A percentile compares a stretch with the other conserved stretches of the same genome.
Evolutionary conservation across 1,140 invertebrate genomes (phyloP).

Genomic region (Drosophila biarmipes): DNA sequence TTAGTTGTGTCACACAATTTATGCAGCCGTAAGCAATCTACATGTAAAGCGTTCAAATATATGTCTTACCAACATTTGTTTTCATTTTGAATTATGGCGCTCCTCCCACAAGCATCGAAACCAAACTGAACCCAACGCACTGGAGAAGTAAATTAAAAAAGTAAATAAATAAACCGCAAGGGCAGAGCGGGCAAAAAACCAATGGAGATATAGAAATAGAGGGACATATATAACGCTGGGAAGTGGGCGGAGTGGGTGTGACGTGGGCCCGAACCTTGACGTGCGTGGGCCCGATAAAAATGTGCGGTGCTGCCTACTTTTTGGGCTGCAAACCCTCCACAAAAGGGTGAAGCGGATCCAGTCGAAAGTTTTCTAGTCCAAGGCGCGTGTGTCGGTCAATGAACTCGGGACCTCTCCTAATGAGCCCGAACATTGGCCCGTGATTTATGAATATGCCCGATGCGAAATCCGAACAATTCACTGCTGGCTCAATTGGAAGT

Average conservation of each 20-base stretch:
- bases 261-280: constrained; percentile 46
- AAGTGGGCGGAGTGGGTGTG: constrained; percentile 25
- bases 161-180: constrained; percentile 47
- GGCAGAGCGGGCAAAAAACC: constrained; percentile 43
- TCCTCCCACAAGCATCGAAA: constrained; percentile 17
- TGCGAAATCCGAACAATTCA: constrained; percentile 24
- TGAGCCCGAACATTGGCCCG: constrained; percentile 27
- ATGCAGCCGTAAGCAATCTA: constrained; percentile 65
- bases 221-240: constrained; percentile 31
- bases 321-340: constrained; percentile 25
- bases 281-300: constrained; percentile 70
- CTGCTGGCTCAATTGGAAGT: constrained; percentile 38
- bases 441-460: constrained; percentile 60
- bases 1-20: constrained; percentile 50
- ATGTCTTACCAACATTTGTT: constrained; percentile 50
- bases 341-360: constrained; percentile 54
- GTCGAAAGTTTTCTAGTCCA: constrained; percentile 42
- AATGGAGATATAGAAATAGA: constrained; percentile 42
- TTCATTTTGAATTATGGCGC: constrained; percentile 74
- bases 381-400: constrained; percentile 57
- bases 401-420: constrained; percentile 32
- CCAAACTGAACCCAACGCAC: constrained; percentile 26
- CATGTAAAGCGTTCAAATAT: constrained; percentile 53
- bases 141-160: constrained; percentile 68
- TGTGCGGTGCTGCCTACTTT: constrained; percentile 54